Conservation (phyloP, 2,797 vertebrate genomes). For the Hirundo rustica region DNA sequence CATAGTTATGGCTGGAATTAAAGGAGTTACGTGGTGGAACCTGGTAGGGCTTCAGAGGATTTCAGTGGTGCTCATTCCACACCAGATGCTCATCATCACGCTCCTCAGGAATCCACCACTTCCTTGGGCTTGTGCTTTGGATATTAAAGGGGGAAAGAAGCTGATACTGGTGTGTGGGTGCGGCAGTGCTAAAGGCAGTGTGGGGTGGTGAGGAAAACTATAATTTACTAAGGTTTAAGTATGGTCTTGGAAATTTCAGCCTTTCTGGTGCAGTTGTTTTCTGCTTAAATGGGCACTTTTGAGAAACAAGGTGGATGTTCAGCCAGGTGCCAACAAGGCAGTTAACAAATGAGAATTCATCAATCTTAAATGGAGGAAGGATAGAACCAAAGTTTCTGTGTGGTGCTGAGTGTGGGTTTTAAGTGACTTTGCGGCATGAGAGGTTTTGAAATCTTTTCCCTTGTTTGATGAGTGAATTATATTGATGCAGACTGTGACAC, state of each 20-base stretch:
- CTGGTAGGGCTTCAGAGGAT: background rate
- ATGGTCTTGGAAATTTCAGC: fast-evolving
- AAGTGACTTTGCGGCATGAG: background rate
- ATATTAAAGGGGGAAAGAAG: background rate
- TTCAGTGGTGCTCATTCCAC: background rate
- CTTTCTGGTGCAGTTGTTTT: background rate
- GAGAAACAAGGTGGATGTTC: background rate
- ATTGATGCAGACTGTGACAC: background rate
- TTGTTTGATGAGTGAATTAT: background rate
- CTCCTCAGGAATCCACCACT: background rate
- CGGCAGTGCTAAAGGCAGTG: background rate
- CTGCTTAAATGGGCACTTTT: background rate
- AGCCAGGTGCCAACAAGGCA: background rate
- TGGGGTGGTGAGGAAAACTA: background rate
- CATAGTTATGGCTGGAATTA: background rate
- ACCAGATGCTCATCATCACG: background rate
- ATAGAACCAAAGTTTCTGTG: background rate
- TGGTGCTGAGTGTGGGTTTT: background rate
- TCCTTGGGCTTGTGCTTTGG: background rate
- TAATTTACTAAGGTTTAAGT: background rate
- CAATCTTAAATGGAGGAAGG: background rate
- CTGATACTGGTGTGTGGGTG: background rate
- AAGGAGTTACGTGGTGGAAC: background rate
- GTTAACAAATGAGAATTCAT: background rate
- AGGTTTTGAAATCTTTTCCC: background rate